phyloP scores from a whole-genome alignment of 2,113 vertebrate species.

The Camelus dromedarius region DNA sequence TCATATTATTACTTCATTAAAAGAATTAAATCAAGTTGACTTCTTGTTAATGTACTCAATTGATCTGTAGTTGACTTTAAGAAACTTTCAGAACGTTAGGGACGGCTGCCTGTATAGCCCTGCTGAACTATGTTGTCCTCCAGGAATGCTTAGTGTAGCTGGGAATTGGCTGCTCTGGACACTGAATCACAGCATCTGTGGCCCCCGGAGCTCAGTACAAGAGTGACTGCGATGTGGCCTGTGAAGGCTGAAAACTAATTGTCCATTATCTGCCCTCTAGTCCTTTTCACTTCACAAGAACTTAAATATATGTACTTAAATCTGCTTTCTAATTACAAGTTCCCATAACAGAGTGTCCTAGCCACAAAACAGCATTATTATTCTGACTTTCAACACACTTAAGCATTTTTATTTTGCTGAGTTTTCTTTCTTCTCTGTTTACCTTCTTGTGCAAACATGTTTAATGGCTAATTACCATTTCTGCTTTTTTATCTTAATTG shows the following conservation, averaged over 20 bases:
- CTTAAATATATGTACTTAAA: conserved; percentile 81
- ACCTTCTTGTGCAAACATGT: conserved; percentile 80
- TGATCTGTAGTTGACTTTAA: background rate
- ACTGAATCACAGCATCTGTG: background rate
- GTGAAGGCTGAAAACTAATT: conserved; percentile 78
- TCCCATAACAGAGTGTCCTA: conserved; percentile 76
- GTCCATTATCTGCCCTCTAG: conserved; percentile 72
- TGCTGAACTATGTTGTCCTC: background rate
- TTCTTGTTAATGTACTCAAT: background rate
- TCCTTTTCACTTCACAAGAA: conserved; percentile 71
- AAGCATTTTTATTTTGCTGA: conserved; percentile 84
- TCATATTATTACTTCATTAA: background rate
- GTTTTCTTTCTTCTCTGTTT: conserved; percentile 75
- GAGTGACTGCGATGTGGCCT: conserved; percentile 25
- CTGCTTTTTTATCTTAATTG: conserved; percentile 82
- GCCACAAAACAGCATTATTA: conserved; percentile 80
- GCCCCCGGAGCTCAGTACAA: background rate
- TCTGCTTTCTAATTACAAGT: conserved; percentile 82
- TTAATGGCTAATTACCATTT: conserved; percentile 85
- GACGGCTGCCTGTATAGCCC: background rate
- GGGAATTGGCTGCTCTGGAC: background rate
- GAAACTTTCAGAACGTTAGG: background rate
- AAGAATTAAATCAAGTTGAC: background rate
- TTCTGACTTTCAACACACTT: conserved; percentile 76
- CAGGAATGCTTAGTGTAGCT: background rate